These are phyloP conservation scores for Tinamus major DNA, from an alignment of 2,797 vertebrate species.

Conservation along the genomic window DNA sequence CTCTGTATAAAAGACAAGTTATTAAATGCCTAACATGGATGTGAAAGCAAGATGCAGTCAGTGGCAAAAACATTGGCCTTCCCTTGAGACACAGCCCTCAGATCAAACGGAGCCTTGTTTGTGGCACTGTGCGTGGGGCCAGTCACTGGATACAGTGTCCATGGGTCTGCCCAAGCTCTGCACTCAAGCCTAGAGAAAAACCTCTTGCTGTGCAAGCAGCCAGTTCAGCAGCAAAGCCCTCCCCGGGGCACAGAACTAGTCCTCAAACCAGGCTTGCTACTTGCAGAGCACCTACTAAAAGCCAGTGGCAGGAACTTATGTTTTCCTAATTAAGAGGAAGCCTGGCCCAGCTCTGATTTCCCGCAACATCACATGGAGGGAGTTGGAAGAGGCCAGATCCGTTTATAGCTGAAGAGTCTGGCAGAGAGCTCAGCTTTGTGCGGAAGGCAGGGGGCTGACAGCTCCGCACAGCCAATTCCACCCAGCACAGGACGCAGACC, in stretches of 20 bases:
- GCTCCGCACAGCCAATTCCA: background rate
- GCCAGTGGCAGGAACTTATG: background rate
- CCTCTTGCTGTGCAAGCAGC: accelerated
- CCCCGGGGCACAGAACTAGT: background rate
- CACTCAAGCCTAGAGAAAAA: background rate
- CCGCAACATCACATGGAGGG: background rate
- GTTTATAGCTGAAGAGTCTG: slow-evolving; percentile 42
- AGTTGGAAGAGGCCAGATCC: slow-evolving; percentile 13
- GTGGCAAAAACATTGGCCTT: background rate
- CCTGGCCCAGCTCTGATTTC: background rate
- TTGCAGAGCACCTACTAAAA: background rate
- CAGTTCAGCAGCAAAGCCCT: background rate
- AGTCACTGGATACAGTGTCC: background rate
- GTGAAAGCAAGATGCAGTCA: background rate
- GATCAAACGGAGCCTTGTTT: accelerated
- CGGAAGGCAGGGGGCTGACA: slow-evolving; percentile 14
- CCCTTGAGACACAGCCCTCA: background rate
- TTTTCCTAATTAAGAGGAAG: slow-evolving; percentile 53
- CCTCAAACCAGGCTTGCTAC: background rate
- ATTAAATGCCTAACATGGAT: background rate
- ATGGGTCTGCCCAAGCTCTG: background rate
- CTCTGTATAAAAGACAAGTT: background rate
- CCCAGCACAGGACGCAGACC: background rate
- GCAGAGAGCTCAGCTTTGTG: background rate
- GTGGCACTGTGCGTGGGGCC: accelerated